Evolutionary conservation across 2,888 invertebrate genomes (phyloP).

Genomic region (Lingula anatina): DNA sequence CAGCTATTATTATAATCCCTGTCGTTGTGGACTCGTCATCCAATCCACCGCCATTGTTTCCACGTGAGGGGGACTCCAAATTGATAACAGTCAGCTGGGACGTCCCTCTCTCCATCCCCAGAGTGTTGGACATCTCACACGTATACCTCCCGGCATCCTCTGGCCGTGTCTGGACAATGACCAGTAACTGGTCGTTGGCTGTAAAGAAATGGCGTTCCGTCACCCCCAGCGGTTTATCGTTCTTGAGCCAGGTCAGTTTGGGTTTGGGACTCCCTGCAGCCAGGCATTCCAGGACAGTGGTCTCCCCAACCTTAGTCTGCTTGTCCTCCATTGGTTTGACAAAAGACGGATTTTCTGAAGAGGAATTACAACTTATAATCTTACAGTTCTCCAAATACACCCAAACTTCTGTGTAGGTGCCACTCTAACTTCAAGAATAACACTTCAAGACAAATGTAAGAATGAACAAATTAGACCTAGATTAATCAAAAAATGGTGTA

Average conservation of each 20-base stretch:
- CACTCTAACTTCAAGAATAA: too few species aligned
- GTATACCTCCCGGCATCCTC: conserved; percentile 82
- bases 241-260: conserved; percentile 75
- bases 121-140: too few species aligned
- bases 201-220: conserved; percentile 80
- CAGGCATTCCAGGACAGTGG: conserved; percentile 83
- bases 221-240: conserved; percentile 66
- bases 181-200: conserved; percentile 80
- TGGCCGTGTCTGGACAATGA: conserved; percentile 74
- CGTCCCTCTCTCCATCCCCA: too few species aligned
- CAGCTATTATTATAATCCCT: too few species aligned
- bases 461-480: background rate
- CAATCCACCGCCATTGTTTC: too few species aligned
- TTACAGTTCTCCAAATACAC: too few species aligned
- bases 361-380: conserved; percentile 6
- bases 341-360: conserved; percentile 78
- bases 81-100: too few species aligned
- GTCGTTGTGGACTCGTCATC: too few species aligned
- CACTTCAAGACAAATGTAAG: background rate
- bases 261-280: conserved; percentile 81
- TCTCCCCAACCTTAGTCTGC: conserved; percentile 73
- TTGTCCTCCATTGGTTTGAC: conserved; percentile 80
- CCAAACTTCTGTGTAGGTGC: too few species aligned
- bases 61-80: too few species aligned
- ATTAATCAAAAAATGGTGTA: background rate